These are phyloP conservation scores for Aspidoscelis tigris DNA, from an alignment of 2,113 vertebrate genomes.

Conservation along the genomic window DNA sequence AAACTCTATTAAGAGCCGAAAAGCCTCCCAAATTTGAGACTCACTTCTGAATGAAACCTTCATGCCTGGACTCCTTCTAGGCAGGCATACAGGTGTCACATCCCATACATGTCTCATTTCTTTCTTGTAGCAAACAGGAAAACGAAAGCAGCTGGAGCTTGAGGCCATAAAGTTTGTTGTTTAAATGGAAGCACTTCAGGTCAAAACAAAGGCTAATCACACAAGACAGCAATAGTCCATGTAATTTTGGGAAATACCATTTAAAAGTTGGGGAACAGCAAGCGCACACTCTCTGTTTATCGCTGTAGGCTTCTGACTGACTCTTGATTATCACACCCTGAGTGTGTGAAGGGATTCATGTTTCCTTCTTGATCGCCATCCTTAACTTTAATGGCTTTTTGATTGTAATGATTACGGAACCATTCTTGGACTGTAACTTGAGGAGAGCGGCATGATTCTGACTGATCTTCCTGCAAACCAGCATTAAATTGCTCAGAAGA, in stretches of 20 bases:
- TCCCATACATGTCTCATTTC: slow-evolving; percentile 37
- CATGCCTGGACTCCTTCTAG: slow-evolving; percentile 32
- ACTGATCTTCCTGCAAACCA: slow-evolving; percentile 35
- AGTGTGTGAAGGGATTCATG: slow-evolving; percentile 44
- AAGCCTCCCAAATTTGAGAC: neutral
- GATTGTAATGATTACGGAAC: slow-evolving; percentile 43
- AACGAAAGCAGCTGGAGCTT: slow-evolving; percentile 25
- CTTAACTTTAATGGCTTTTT: slow-evolving; percentile 47
- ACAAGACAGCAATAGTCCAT: slow-evolving; percentile 50
- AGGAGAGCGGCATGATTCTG: slow-evolving; percentile 47
- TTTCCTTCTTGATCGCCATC: slow-evolving; percentile 62
- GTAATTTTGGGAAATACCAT: slow-evolving; percentile 59
- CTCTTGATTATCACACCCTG: slow-evolving; percentile 23
- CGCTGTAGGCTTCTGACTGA: slow-evolving; percentile 24
- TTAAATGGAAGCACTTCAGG: neutral
- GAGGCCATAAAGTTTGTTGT: slow-evolving; percentile 51
- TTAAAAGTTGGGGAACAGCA: slow-evolving; percentile 42
- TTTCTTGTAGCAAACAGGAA: slow-evolving; percentile 57
- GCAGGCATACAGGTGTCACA: slow-evolving; percentile 36
- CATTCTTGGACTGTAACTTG: slow-evolving; percentile 50
- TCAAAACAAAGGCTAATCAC: slow-evolving; percentile 58
- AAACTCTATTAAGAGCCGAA: neutral
- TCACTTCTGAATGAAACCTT: slow-evolving; percentile 33
- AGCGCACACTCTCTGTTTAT: slow-evolving; percentile 13
- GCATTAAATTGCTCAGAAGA: slow-evolving; percentile 37